Conservation (phyloP, 2,797 vertebrate species). For the Spea hammondii region DNA sequence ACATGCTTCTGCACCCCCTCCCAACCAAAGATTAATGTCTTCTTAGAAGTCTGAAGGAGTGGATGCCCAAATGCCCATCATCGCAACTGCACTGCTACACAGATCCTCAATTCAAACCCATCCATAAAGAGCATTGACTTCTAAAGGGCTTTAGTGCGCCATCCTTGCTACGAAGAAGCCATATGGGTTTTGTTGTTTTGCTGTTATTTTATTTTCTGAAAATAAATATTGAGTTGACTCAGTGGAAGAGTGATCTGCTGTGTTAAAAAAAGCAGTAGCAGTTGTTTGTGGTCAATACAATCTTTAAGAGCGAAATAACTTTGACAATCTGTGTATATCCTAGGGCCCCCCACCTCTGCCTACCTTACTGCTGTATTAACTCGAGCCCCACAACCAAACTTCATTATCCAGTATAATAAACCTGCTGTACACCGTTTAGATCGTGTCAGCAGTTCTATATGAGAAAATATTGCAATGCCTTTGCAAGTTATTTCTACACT, state of each 20-base stretch:
- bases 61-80: background rate
- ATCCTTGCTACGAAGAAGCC: slow-evolving; percentile 65
- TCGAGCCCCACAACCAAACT: slow-evolving; percentile 5
- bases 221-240: slow-evolving; percentile 37
- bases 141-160: slow-evolving; percentile 79
- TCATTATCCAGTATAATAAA: slow-evolving; percentile 11
- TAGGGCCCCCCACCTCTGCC: slow-evolving; percentile 10
- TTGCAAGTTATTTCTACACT: background rate
- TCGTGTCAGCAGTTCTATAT: background rate
- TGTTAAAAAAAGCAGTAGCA: slow-evolving; percentile 28
- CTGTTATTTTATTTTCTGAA: slow-evolving; percentile 28
- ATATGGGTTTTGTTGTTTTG: slow-evolving; percentile 53
- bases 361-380: slow-evolving; percentile 2
- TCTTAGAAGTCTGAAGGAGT: slow-evolving; percentile 1
- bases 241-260: slow-evolving; percentile 24
- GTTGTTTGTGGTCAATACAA: background rate
- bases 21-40: slow-evolving; percentile 8
- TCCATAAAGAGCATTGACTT: slow-evolving; percentile 36
- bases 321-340: slow-evolving; percentile 22
- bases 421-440: background rate
- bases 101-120: background rate
- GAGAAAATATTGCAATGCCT: background rate
- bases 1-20: slow-evolving; percentile 2
- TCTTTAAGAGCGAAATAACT: slow-evolving; percentile 1
- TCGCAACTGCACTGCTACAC: slow-evolving; percentile 4